Conservation (phyloP, 1,140 invertebrate species). For the Plutomurus gul region DNA sequence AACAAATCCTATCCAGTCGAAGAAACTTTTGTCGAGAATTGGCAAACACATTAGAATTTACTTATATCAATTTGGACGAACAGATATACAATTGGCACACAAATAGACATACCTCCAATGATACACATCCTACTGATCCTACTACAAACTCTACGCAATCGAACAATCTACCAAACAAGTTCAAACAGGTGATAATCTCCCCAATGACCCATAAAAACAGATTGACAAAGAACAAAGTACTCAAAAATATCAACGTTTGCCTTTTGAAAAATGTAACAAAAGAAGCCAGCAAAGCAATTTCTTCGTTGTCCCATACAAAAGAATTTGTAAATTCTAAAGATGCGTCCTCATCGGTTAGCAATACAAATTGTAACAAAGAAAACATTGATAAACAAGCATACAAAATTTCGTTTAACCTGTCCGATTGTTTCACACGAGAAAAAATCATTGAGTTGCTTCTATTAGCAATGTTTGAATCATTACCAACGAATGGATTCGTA, state of each 20-base stretch:
- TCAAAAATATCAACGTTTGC: too few species aligned
- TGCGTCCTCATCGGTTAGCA: too few species aligned
- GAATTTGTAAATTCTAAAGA: too few species aligned
- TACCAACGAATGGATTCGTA: conserved; percentile 30
- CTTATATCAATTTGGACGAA: conserved; percentile 36
- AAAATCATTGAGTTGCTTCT: conserved; percentile 34
- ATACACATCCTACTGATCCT: too few species aligned
- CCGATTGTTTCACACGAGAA: background rate
- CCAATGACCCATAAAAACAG: too few species aligned
- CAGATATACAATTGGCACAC: conserved; percentile 20
- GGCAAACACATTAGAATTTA: background rate
- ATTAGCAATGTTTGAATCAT: conserved; percentile 31
- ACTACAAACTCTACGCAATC: too few species aligned
- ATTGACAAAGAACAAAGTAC: too few species aligned
- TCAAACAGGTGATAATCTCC: too few species aligned
- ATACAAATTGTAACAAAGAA: background rate
- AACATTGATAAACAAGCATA: background rate
- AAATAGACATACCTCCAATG: background rate
- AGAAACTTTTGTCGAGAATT: conserved; percentile 29
- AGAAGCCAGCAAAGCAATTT: background rate
- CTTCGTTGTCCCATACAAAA: too few species aligned
- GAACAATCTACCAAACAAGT: too few species aligned
- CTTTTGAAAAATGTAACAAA: too few species aligned
- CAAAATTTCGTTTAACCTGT: background rate
- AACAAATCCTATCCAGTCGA: background rate